Conservation (phyloP, 2,113 vertebrate genomes). For the Coregonus clupeaformis region DNA sequence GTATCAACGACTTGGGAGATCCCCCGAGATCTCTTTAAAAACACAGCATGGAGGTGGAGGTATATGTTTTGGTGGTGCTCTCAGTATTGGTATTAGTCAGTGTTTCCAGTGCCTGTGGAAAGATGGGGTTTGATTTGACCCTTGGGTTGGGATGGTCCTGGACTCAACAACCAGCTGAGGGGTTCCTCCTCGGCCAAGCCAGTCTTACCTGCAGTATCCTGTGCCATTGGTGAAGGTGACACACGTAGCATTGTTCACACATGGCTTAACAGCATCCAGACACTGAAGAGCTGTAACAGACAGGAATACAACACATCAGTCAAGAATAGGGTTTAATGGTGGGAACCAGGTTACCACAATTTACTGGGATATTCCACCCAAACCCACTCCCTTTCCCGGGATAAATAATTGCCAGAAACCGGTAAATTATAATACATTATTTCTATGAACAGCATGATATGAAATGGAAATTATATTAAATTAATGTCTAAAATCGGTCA, state of each 20-base stretch:
- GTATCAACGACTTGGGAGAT: neutral
- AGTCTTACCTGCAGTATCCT: conserved; percentile 90
- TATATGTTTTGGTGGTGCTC: conserved; percentile 64
- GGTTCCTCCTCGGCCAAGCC: neutral
- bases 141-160: conserved; percentile 22
- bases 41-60: conserved; percentile 51
- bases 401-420: too few relatives aligned
- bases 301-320: conserved; percentile 15
- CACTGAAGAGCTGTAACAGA: conserved; percentile 86
- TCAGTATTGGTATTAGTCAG: conserved; percentile 39
- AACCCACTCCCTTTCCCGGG: too few relatives aligned
- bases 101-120: conserved; percentile 44
- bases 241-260: conserved; percentile 89
- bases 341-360: neutral
- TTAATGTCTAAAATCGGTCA: too few relatives aligned
- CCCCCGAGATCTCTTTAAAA: conserved; percentile 7
- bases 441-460: neutral
- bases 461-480: too few relatives aligned
- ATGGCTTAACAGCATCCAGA: conserved; percentile 81
- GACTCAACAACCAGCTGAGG: conserved; percentile 27
- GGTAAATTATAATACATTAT: too few relatives aligned
- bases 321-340: neutral
- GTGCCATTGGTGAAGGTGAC: conserved; percentile 83
- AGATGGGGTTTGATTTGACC: conserved; percentile 46
- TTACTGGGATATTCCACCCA: too few relatives aligned